phyloP scores from a whole-genome alignment of 2,888 invertebrate species.

The Zaprionus bogoriensis region DNA sequence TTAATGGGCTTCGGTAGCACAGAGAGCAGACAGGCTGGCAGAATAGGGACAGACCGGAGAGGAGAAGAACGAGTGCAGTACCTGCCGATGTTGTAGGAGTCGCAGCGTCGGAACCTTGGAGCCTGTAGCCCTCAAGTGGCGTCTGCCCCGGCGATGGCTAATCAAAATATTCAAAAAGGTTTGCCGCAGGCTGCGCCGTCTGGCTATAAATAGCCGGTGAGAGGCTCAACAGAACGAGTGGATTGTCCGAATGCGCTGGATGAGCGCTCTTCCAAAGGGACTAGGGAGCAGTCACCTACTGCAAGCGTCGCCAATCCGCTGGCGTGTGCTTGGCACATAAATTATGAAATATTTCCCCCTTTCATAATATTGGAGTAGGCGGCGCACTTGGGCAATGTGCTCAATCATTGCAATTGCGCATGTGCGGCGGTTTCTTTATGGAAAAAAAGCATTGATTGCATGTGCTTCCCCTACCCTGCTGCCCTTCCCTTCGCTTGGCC shows the following conservation, averaged over 20 bases:
- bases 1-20: constrained; percentile 59
- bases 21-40: not conserved
- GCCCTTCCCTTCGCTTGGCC: not conserved
- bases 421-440: constrained; percentile 66
- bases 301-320: constrained; percentile 6
- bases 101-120: not conserved
- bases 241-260: constrained; percentile 10
- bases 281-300: constrained; percentile 8
- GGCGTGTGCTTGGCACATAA: constrained; percentile 44
- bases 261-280: constrained; percentile 29
- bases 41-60: not conserved
- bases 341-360: constrained; percentile 34
- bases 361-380: constrained; percentile 56
- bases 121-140: constrained; percentile 42
- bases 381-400: constrained; percentile 61
- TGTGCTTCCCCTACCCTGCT: not conserved
- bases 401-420: constrained; percentile 74
- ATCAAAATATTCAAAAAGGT: constrained; percentile 72
- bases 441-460: constrained; percentile 53
- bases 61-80: too few species aligned
- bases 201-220: constrained; percentile 49
- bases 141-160: constrained; percentile 54
- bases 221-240: too few species aligned
- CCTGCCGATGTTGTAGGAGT: constrained; percentile 45
- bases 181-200: constrained; percentile 39